Evolutionary conservation across 1,140 invertebrate genomes (phyloP).

Genomic region (Camponotus pennsylvanicus): DNA sequence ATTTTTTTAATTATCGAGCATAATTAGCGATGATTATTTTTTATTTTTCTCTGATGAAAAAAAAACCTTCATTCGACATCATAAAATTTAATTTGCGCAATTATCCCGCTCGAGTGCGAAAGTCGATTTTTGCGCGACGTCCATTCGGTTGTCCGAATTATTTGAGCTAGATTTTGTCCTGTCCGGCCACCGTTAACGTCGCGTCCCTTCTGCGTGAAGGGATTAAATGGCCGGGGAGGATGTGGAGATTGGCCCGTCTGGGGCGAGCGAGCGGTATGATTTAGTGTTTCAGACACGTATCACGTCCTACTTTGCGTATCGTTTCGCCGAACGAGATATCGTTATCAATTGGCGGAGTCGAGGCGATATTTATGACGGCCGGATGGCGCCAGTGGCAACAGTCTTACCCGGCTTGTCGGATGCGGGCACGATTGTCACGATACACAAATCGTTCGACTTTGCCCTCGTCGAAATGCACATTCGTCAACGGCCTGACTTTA

Average conservation of each 20-base stretch:
- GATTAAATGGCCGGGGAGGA: slow-evolving; percentile 30
- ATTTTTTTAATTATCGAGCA: too few species aligned
- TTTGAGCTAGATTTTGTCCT: not conserved
- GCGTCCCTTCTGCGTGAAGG: not conserved
- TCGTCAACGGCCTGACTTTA: slow-evolving; percentile 45
- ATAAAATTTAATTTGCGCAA: not conserved
- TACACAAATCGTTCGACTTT: slow-evolving; percentile 44
- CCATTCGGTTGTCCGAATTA: slow-evolving; percentile 11
- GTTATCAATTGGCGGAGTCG: slow-evolving; percentile 59
- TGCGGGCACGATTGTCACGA: slow-evolving; percentile 26
- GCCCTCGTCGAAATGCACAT: slow-evolving; percentile 52
- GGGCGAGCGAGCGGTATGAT: slow-evolving; percentile 36
- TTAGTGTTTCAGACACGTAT: slow-evolving; percentile 46
- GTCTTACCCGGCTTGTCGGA: slow-evolving; percentile 54
- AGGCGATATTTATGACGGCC: slow-evolving; percentile 56
- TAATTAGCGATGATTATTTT: too few species aligned
- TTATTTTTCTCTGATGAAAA: too few species aligned
- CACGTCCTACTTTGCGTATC: slow-evolving; percentile 63
- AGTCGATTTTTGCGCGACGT: slow-evolving; percentile 3
- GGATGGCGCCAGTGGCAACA: slow-evolving; percentile 60
- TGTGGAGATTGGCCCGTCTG: slow-evolving; percentile 48
- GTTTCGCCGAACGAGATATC: slow-evolving; percentile 59
- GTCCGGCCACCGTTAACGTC: not conserved
- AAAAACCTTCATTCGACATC: too few species aligned
- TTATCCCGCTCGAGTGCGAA: not conserved